phyloP scores from a whole-genome alignment of 1,140 invertebrate species.

The Achroia grisella region DNA sequence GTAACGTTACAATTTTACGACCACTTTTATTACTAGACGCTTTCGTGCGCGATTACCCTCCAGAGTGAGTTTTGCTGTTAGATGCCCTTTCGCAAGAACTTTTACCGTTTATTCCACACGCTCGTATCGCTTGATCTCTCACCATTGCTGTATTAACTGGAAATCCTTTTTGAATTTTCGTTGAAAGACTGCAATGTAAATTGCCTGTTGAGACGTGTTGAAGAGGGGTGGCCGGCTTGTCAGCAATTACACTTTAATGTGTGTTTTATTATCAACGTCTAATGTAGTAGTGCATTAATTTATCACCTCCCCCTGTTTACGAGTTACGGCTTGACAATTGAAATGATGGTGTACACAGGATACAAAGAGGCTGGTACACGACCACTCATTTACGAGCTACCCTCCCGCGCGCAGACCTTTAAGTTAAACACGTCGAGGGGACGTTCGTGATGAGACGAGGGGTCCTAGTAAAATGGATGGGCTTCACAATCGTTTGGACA shows the following conservation, averaged over 20 bases:
- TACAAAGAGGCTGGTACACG: slow-evolving; percentile 33
- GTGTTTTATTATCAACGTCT: slow-evolving; percentile 70
- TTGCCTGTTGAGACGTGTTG: background rate
- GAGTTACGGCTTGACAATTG: slow-evolving; percentile 61
- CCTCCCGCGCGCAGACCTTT: slow-evolving; percentile 19
- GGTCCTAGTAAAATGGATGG: slow-evolving; percentile 38
- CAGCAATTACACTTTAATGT: slow-evolving; percentile 68
- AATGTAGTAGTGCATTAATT: slow-evolving; percentile 68
- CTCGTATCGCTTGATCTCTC: slow-evolving; percentile 9
- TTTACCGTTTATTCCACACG: slow-evolving; percentile 21
- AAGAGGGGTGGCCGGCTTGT: slow-evolving; percentile 24
- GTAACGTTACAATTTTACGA: slow-evolving; percentile 71
- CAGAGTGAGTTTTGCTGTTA: slow-evolving; percentile 70
- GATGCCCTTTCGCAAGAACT: slow-evolving; percentile 36
- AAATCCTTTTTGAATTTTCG: slow-evolving; percentile 8
- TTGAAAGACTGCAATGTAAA: slow-evolving; percentile 20
- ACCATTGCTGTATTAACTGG: slow-evolving; percentile 14
- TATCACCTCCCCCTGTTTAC: slow-evolving; percentile 62
- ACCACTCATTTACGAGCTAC: slow-evolving; percentile 24
- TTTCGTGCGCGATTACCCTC: slow-evolving; percentile 70
- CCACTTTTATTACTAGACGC: slow-evolving; percentile 69
- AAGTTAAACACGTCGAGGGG: slow-evolving; percentile 9
- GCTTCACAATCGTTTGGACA: slow-evolving; percentile 58
- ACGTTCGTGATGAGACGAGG: slow-evolving; percentile 25
- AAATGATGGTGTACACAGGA: slow-evolving; percentile 56